Evolutionary conservation across 1,140 invertebrate genomes (phyloP).

Genomic region (Melanaphis sacchari): DNA sequence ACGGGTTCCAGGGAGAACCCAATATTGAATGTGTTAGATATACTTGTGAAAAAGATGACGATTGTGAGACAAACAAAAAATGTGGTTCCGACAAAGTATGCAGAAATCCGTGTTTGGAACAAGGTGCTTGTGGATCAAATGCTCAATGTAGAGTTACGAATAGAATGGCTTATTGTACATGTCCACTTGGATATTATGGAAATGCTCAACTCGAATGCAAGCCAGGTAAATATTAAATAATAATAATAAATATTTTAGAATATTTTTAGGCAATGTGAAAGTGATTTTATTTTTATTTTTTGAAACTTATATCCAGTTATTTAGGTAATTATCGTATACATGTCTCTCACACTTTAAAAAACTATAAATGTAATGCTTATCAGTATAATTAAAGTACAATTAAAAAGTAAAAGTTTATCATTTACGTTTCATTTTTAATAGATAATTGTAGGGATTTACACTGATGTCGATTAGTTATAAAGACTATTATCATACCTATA

Average conservation of each 20-base stretch:
- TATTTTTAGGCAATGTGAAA: neutral
- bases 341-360: neutral
- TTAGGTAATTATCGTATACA: neutral
- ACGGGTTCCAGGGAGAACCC: conserved; percentile 81
- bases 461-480: neutral
- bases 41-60: conserved; percentile 78
- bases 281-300: neutral
- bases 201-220: conserved; percentile 83
- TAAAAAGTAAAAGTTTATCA: conserved; percentile 12
- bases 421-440: neutral
- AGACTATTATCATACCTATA: neutral
- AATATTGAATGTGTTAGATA: conserved; percentile 75
- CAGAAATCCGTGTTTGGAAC: conserved; percentile 81
- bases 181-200: conserved; percentile 83
- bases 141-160: conserved; percentile 84
- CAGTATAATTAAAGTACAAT: neutral
- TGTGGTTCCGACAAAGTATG: conserved; percentile 78
- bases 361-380: neutral
- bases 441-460: neutral
- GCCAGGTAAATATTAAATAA: conserved; percentile 64
- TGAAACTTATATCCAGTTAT: too few species aligned
- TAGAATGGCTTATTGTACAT: conserved; percentile 79
- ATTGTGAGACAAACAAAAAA: conserved; percentile 80
- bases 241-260: neutral
- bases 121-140: conserved; percentile 80